A percentile compares a stretch with the other conserved stretches of the same genome.
Conservation (phyloP, 2,113 vertebrate genomes). For the Micronycteris hirsuta region DNA sequence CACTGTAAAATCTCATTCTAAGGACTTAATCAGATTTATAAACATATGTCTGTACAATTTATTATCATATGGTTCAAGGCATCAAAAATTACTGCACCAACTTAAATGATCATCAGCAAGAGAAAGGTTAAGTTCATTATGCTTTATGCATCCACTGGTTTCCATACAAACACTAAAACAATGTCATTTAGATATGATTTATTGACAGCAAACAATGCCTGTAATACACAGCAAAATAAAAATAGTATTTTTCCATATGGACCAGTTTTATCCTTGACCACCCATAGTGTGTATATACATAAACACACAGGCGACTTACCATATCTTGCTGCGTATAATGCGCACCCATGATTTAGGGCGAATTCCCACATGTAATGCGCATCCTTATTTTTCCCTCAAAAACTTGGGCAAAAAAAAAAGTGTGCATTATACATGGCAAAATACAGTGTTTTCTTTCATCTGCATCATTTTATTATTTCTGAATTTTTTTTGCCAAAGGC, state of each 20-base stretch:
- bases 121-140: not conserved
- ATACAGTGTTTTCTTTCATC: not conserved
- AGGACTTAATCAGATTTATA: not conserved
- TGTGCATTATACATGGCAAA: too few relatives aligned
- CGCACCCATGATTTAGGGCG: too few relatives aligned
- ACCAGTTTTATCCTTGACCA: not conserved
- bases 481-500: not conserved
- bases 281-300: rapidly evolving
- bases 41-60: not conserved
- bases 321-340: too few relatives aligned
- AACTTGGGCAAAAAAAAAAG: too few relatives aligned
- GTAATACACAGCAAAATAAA: not conserved
- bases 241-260: not conserved
- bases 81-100: not conserved
- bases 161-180: not conserved
- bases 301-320: not conserved
- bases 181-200: not conserved
- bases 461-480: not conserved
- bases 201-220: not conserved
- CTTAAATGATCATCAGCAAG: not conserved
- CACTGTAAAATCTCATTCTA: not conserved
- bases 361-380: too few relatives aligned
- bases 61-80: not conserved
- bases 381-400: too few relatives aligned
- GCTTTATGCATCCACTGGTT: not conserved